Base-by-base conservation (phyloP, 2,888 invertebrate species). In the Scaeva pyrastri region DNA sequence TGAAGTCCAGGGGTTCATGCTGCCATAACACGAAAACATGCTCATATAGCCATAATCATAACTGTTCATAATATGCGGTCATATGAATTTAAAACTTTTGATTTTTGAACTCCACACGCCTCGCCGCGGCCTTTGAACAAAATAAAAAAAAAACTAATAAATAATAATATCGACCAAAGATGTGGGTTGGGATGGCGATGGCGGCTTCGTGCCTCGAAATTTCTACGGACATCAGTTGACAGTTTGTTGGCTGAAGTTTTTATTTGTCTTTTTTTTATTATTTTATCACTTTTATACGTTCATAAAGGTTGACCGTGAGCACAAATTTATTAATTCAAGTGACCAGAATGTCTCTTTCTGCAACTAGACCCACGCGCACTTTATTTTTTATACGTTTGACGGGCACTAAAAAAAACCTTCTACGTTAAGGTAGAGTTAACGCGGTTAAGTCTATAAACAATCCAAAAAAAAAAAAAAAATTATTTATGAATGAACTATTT, bases 171-270 rank as follows among this genome's bases (percentile, higher is more conserved):
- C 66, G 75, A 64, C 2, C 41, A 11, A 12, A 58, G 66, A 80
- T 76, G 85, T 85, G 85, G 85, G 85, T 41, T 21, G 31, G 31
- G 14, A 31, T 76, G 85, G 85, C 84, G 14, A 31, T 76, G 85
- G 85, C 84, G 81, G 73, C 76, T 81, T 31, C 48, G 68, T 81
- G 81, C 85, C 85, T 85, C 76, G 62, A 48, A 50, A 56, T 85
- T 81, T 81, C 81, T 68, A 73, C 76, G 76, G 60, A 26, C 52
- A 64, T 73, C 72, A 72, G 26, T 72, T 83, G 82, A 77, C 77
- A 83, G 68, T 73, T 77, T 39, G 75, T 64, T 45, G 48, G 48
- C 10, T 64, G 66, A 66, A 31, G 41, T 12, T 68, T 52, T 21
- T 36, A 50, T 64, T 48, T 66, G 8, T 48, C 10, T 31, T 66